These are phyloP conservation scores for Clinocottus analis DNA, from an alignment of 2,113 vertebrate species.

Conservation along the genomic window DNA sequence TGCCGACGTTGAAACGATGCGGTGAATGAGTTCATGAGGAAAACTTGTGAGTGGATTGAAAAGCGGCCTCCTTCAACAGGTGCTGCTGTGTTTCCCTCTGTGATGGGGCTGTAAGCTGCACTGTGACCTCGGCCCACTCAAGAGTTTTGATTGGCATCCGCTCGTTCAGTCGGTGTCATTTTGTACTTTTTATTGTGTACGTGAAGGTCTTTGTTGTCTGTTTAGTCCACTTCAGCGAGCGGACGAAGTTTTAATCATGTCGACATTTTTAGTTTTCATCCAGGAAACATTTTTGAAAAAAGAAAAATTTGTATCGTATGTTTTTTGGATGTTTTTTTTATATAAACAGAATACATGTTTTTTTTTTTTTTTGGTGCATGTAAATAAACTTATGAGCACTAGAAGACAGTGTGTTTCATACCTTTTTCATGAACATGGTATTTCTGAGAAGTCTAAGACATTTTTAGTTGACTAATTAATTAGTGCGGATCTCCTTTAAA, in stretches of 20 bases:
- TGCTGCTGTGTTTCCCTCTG: constrained; percentile 81
- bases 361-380: constrained; percentile 23
- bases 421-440: neutral
- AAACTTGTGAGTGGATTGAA: constrained; percentile 12
- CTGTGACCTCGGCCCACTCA: neutral
- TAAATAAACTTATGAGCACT: constrained; percentile 33
- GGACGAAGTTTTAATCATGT: constrained; percentile 29
- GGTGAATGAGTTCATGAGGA: neutral
- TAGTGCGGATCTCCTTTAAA: neutral
- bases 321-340: constrained; percentile 14
- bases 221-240: neutral
- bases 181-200: constrained; percentile 37
- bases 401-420: neutral
- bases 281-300: too few relatives aligned
- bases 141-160: neutral
- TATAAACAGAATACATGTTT: neutral
- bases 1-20: neutral
- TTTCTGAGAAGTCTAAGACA: neutral
- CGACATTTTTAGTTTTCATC: constrained; percentile 6
- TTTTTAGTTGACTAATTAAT: neutral
- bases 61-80: constrained; percentile 64
- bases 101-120: constrained; percentile 80
- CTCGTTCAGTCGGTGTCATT: constrained; percentile 1
- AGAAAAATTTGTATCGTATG: constrained; percentile 23
- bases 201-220: constrained; percentile 1